Conservation (phyloP, 37 sponge, comb jelly and placozoan species). For the Beroe ovata region DNA sequence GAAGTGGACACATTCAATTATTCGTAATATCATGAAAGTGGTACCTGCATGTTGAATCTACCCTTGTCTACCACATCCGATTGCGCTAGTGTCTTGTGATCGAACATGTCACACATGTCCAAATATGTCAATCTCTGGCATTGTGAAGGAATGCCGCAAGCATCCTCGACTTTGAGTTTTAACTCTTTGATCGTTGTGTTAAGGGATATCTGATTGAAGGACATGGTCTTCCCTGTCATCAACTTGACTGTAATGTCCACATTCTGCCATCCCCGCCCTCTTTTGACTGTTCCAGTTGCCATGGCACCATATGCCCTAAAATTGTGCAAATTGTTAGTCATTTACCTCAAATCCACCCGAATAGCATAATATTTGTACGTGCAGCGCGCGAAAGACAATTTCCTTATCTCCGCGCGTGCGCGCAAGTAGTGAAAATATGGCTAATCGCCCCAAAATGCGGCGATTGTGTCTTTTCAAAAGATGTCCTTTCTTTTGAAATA, state of each 20-base stretch:
- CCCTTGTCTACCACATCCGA: slow-evolving; percentile 27
- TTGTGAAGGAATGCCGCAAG: slow-evolving; percentile 50
- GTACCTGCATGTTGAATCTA: slow-evolving; percentile 33
- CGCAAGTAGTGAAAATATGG: too few species aligned
- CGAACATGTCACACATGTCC: slow-evolving; percentile 54
- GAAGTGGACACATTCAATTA: too few species aligned
- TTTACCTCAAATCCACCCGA: too few species aligned
- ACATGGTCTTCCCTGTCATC: slow-evolving; percentile 22
- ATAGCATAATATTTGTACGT: too few species aligned
- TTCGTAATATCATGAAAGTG: too few species aligned
- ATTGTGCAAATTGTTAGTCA: too few species aligned
- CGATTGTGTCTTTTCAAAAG: too few species aligned
- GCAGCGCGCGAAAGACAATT: too few species aligned
- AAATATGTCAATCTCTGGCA: slow-evolving; percentile 30
- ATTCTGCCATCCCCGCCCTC: slow-evolving; percentile 8
- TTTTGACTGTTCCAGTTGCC: slow-evolving; percentile 15
- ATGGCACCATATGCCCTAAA: slow-evolving; percentile 1
- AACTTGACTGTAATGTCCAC: slow-evolving; percentile 36
- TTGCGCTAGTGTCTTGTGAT: slow-evolving; percentile 11
- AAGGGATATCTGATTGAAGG: slow-evolving; percentile 9
- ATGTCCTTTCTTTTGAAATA: too few species aligned
- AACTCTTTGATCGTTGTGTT: slow-evolving; percentile 32
- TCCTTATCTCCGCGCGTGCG: not conserved
- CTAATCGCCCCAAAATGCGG: too few species aligned
- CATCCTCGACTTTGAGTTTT: slow-evolving; percentile 38